phyloP scores from a whole-genome alignment of 2,888 invertebrate species.

The Drosophila sordidula region DNA sequence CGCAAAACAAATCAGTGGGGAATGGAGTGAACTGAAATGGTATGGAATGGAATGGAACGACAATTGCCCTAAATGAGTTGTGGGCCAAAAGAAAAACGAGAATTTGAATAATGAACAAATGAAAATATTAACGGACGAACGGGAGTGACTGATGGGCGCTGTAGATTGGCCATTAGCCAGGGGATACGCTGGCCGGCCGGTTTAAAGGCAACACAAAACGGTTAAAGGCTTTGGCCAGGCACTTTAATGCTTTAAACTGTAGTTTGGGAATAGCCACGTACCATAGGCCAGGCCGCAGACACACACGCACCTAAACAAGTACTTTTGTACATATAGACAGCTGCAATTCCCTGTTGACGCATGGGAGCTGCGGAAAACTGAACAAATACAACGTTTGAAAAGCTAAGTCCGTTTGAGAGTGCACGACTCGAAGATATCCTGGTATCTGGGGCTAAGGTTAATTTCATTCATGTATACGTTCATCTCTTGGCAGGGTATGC shows the following conservation, averaged over 20 bases:
- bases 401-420: background rate
- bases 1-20: conserved; percentile 22
- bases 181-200: background rate
- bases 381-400: conserved; percentile 6
- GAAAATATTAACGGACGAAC: conserved; percentile 25
- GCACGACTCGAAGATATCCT: conserved; percentile 3
- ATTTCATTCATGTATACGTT: too few relatives aligned
- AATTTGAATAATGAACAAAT: conserved; percentile 47
- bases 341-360: conserved; percentile 28
- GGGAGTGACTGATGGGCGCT: conserved; percentile 17
- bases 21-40: background rate
- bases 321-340: conserved; percentile 6
- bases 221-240: conserved; percentile 31
- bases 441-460: too few relatives aligned
- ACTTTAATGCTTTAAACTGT: conserved; percentile 39
- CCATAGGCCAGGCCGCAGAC: conserved; percentile 13
- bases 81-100: conserved; percentile 8
- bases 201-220: background rate
- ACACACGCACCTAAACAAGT: conserved; percentile 3
- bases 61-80: conserved; percentile 39
- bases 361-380: conserved; percentile 13
- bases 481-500: background rate
- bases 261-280: conserved; percentile 40
- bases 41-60: conserved; percentile 12
- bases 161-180: conserved; percentile 25